Evolutionary conservation across 2,113 vertebrate species (phyloP).

Genomic region (Ctenodactylus gundi): DNA sequence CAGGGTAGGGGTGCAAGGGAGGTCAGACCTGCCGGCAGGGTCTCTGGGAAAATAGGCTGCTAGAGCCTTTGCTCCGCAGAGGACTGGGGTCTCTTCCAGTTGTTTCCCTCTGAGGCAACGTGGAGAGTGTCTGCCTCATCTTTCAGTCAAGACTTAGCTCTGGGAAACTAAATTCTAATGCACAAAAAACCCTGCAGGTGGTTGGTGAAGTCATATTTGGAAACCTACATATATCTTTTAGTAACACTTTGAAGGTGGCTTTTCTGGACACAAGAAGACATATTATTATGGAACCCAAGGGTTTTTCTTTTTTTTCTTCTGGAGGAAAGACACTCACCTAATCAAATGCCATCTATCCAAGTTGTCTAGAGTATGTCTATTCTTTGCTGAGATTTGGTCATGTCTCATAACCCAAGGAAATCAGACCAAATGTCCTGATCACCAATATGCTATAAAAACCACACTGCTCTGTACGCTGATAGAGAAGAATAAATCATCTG

Average conservation of each 20-base stretch:
- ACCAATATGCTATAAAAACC: neutral
- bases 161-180: neutral
- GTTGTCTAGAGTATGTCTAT: neutral
- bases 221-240: neutral
- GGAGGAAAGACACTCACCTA: neutral
- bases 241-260: neutral
- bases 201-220: neutral
- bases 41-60: neutral
- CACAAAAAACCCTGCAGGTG: neutral
- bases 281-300: neutral
- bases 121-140: neutral
- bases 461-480: neutral
- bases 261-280: neutral
- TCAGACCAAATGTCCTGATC: neutral
- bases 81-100: neutral
- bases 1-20: neutral
- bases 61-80: neutral
- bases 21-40: neutral
- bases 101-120: neutral
- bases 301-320: neutral
- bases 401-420: neutral
- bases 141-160: neutral
- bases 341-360: neutral
- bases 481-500: neutral
- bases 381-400: neutral